Percentiles rank a stretch among this genome's conserved stretches.
phyloP scores from a whole-genome alignment of 2,888 invertebrate species.

The Cephus nigrinus region DNA sequence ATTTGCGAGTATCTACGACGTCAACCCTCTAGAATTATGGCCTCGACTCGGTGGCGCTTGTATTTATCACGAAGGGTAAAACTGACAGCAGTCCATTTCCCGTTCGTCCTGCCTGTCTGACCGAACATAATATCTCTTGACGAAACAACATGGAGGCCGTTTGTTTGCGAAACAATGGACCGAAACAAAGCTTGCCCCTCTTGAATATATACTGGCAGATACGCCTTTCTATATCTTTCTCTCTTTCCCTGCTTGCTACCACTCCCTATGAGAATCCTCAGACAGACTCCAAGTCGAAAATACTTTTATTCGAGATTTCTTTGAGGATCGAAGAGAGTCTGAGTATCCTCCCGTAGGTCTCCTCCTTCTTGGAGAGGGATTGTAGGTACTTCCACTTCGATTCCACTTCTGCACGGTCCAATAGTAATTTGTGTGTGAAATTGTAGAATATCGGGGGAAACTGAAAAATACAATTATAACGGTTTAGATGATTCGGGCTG shows the following conservation, averaged over 20 bases:
- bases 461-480: neutral
- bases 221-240: constrained; percentile 3
- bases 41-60: constrained; percentile 22
- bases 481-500: neutral
- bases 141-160: constrained; percentile 64
- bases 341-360: neutral
- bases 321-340: neutral
- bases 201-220: constrained; percentile 21
- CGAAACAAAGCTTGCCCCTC: constrained; percentile 62
- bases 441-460: neutral
- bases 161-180: constrained; percentile 65
- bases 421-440: neutral
- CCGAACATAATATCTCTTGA: constrained; percentile 60
- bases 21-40: neutral
- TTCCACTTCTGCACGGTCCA: neutral
- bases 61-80: constrained; percentile 63
- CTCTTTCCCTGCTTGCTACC: constrained; percentile 22
- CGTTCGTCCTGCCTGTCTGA: constrained; percentile 60
- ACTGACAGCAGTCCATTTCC: constrained; percentile 66
- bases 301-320: constrained; percentile 8
- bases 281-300: constrained; percentile 2
- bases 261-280: neutral
- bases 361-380: neutral
- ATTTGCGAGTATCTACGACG: neutral
- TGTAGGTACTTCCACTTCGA: neutral